These are phyloP conservation scores for Oreochromis spilurus DNA, from an alignment of 2,113 vertebrate genomes.

Conservation along the genomic window DNA sequence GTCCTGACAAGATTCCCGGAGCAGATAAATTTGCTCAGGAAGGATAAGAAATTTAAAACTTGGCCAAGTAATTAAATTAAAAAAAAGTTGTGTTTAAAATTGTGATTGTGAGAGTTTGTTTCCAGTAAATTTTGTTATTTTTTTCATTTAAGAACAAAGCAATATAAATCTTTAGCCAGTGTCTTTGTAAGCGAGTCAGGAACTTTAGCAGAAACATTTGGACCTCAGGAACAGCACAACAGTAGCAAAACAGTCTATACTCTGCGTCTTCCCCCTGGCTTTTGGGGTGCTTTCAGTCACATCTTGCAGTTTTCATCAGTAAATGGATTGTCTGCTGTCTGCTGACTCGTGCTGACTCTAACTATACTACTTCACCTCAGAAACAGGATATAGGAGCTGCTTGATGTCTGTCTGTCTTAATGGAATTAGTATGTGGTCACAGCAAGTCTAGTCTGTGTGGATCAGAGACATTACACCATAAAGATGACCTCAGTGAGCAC, in stretches of 20 bases:
- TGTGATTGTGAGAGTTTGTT: not conserved
- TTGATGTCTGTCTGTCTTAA: not conserved
- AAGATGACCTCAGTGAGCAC: constrained; percentile 30
- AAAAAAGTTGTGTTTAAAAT: not conserved
- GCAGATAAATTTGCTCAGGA: not conserved
- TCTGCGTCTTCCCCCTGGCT: not conserved
- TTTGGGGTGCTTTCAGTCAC: not conserved
- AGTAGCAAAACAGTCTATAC: not conserved
- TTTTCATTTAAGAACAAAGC: not conserved
- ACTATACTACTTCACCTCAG: not conserved
- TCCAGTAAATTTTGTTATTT: not conserved
- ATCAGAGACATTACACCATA: constrained; percentile 52
- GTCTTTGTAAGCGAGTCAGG: not conserved
- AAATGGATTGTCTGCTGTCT: not conserved
- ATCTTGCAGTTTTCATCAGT: not conserved
- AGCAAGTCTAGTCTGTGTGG: not conserved
- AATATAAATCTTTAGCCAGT: not conserved
- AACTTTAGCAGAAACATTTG: not conserved
- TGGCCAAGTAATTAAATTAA: not conserved
- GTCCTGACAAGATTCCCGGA: not conserved
- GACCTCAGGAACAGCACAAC: not conserved
- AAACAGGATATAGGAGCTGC: not conserved
- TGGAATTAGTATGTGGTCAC: constrained; percentile 17
- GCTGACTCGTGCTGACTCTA: not conserved
- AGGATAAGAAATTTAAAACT: not conserved